Conservation (phyloP, 2,888 invertebrate genomes). For the Scelioninae gen. 2 region DNA sequence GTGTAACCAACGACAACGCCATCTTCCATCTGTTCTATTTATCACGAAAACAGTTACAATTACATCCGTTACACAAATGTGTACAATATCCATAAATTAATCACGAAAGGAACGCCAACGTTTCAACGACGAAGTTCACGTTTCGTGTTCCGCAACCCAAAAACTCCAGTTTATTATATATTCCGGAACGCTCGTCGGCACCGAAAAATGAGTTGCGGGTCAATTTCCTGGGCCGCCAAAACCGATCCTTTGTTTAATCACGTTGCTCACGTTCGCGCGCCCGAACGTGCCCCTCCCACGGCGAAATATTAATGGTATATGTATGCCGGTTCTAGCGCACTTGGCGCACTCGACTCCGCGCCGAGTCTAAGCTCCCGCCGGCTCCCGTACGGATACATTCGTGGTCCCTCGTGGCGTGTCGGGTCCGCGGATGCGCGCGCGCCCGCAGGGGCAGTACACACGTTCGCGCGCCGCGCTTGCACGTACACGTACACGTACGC, state of each 20-base stretch:
- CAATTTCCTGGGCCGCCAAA: conserved; percentile 22
- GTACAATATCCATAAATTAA: too few relatives aligned
- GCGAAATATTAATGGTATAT: conserved; percentile 40
- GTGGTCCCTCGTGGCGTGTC: conserved; percentile 8
- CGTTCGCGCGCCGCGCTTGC: conserved; percentile 15
- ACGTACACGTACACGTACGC: conserved; percentile 31
- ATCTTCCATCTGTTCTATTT: too few relatives aligned
- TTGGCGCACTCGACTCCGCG: conserved; percentile 10
- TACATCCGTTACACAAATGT: too few relatives aligned
- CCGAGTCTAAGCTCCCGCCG: too few relatives aligned
- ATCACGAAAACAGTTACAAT: too few relatives aligned
- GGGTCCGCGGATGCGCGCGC: background rate
- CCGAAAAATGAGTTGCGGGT: conserved; percentile 6
- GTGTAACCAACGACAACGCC: too few relatives aligned
- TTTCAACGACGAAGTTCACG: too few relatives aligned
- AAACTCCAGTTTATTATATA: background rate
- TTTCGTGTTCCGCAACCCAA: too few relatives aligned
- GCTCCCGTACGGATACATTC: too few relatives aligned
- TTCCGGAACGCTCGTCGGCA: background rate
- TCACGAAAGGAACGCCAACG: too few relatives aligned
- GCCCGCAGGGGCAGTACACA: conserved; percentile 17
- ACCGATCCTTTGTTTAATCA: conserved; percentile 37
- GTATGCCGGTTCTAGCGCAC: conserved; percentile 43
- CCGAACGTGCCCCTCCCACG: conserved; percentile 10
- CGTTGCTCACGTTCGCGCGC: conserved; percentile 9